These are phyloP conservation scores for Epinotia bilunana DNA, from an alignment of 2,888 invertebrate genomes.

Conservation along the genomic window DNA sequence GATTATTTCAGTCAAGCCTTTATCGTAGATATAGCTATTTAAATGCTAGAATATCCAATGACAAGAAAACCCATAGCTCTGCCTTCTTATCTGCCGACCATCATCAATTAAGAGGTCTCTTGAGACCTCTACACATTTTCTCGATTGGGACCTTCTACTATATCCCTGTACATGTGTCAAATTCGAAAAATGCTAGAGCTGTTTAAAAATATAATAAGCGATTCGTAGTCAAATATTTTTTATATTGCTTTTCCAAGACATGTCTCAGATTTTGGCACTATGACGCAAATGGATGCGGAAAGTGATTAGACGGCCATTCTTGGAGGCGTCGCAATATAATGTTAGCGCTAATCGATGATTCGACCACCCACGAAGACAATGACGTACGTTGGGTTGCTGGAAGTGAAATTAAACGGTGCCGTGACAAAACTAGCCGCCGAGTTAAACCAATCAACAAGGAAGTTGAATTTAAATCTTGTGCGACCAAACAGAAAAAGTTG, in stretches of 20 bases:
- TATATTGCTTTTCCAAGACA: slow-evolving; percentile 27
- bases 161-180: too few species aligned
- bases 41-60: too few species aligned
- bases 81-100: too few species aligned
- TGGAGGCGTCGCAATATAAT: slow-evolving; percentile 53
- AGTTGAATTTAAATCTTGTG: background rate
- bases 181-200: background rate
- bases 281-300: slow-evolving; percentile 66
- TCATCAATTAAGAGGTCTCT: too few species aligned
- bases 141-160: too few species aligned
- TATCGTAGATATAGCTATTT: too few species aligned
- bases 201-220: background rate
- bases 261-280: slow-evolving; percentile 61
- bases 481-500: background rate
- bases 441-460: background rate
- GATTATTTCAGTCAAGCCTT: too few species aligned
- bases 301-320: slow-evolving; percentile 58
- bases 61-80: too few species aligned
- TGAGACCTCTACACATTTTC: too few species aligned
- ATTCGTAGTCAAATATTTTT: background rate
- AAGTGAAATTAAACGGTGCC: background rate
- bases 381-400: slow-evolving; percentile 32
- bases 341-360: slow-evolving; percentile 49
- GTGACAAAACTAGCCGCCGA: background rate
- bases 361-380: slow-evolving; percentile 63